phyloP scores from a whole-genome alignment of 2,888 invertebrate genomes.

The Drosophila anomalata region DNA sequence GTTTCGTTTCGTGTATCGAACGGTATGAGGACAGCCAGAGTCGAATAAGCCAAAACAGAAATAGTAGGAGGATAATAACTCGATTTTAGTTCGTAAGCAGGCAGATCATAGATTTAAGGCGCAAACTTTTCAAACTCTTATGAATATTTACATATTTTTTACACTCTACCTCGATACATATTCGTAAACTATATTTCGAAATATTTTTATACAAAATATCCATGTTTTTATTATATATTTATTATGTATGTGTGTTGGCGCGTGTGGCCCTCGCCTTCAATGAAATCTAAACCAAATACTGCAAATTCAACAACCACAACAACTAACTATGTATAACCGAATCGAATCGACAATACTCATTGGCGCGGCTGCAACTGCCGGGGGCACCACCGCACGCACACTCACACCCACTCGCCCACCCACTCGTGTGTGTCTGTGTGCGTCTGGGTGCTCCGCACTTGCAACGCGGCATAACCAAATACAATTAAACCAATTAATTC shows the following conservation, averaged over 20 bases:
- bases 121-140: constrained; percentile 28
- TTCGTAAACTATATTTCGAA: constrained; percentile 29
- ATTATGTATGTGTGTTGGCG: constrained; percentile 56
- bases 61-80: constrained; percentile 11
- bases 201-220: constrained; percentile 44
- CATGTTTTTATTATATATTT: constrained; percentile 54
- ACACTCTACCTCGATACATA: constrained; percentile 19
- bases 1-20: constrained; percentile 44
- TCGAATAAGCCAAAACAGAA: constrained; percentile 33
- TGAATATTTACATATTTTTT: constrained; percentile 35
- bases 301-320: constrained; percentile 45
- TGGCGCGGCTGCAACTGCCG: constrained; percentile 24
- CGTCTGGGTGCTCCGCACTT: constrained; percentile 21
- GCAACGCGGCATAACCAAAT: constrained; percentile 39
- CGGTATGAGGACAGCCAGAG: constrained; percentile 42
- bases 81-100: constrained; percentile 39
- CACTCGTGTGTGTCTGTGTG: constrained; percentile 15
- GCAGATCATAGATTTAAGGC: constrained; percentile 43
- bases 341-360: constrained; percentile 33
- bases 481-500: constrained; percentile 32
- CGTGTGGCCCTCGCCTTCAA: constrained; percentile 48
- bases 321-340: constrained; percentile 47
- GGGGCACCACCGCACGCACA: constrained; percentile 22
- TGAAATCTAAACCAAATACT: constrained; percentile 36
- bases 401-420: neutral